phyloP scores from a whole-genome alignment of 2,888 invertebrate species.

The Pimpla rufipes region DNA sequence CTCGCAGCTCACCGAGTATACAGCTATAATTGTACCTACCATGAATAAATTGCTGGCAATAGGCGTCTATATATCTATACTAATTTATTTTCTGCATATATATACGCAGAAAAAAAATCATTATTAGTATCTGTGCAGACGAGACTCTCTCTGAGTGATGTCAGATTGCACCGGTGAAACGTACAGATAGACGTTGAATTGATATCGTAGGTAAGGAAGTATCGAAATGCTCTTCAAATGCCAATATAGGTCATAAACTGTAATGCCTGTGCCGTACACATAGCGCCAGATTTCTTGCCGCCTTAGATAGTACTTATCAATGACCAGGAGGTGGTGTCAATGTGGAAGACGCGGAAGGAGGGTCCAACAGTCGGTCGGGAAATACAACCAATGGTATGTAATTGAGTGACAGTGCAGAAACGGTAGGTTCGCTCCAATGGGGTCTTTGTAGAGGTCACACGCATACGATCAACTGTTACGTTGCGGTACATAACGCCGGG shows the following conservation, averaged over 20 bases:
- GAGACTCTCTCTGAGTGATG: no score
- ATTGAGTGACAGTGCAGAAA: constrained; percentile 27
- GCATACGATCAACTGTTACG: not conserved
- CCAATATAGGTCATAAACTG: not conserved
- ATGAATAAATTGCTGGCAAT: constrained; percentile 15
- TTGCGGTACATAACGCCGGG: not conserved
- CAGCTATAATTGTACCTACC: no score
- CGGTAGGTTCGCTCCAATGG: not conserved
- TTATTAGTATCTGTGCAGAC: no score
- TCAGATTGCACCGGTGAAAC: no score
- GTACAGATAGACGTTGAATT: no score
- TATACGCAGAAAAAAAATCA: no score
- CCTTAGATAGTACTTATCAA: constrained; percentile 4
- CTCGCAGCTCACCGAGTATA: not conserved
- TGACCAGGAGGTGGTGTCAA: not conserved
- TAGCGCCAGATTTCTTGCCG: not conserved
- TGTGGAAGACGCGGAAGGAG: not conserved
- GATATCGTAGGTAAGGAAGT: no score
- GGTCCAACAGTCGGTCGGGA: constrained; percentile 5
- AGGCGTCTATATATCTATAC: not conserved
- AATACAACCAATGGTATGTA: constrained; percentile 1
- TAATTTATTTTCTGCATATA: not conserved
- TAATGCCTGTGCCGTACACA: not conserved
- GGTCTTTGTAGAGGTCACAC: constrained; percentile 7
- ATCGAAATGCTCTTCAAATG: no score